phyloP scores from a whole-genome alignment of 2,797 vertebrate genomes.

The Tiaroga cobitis region DNA sequence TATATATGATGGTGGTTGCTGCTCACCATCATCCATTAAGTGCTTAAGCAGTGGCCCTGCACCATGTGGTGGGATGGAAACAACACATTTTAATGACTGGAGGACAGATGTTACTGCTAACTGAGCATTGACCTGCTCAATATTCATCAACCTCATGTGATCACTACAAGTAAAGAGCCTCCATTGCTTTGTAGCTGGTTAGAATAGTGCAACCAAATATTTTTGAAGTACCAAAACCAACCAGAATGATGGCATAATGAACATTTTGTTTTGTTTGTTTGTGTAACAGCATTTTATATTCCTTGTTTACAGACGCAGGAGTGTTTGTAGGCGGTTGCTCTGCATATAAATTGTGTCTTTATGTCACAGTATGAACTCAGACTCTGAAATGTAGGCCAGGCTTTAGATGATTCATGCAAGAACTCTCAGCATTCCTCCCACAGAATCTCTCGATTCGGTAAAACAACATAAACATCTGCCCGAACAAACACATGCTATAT shows the following conservation, averaged over 20 bases:
- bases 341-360: constrained; percentile 39
- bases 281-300: constrained; percentile 19
- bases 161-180: neutral
- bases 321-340: constrained; percentile 29
- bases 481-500: constrained; percentile 16
- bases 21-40: constrained; percentile 32
- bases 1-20: constrained; percentile 7
- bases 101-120: constrained; percentile 39
- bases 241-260: neutral
- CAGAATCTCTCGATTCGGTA: neutral
- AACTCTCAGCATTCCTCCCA: constrained; percentile 11
- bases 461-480: constrained; percentile 10
- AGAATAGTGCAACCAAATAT: neutral
- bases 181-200: neutral
- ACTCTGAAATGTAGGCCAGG: constrained; percentile 45
- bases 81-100: constrained; percentile 28
- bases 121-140: constrained; percentile 6
- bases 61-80: constrained; percentile 24
- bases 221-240: neutral
- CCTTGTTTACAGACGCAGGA: neutral
- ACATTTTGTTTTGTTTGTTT: neutral
- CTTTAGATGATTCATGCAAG: constrained; percentile 52
- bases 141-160: constrained; percentile 21
- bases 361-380: constrained; percentile 28
- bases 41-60: constrained; percentile 22